These are phyloP conservation scores for Achroia grisella DNA, from an alignment of 1,140 invertebrate species.

Conservation along the genomic window DNA sequence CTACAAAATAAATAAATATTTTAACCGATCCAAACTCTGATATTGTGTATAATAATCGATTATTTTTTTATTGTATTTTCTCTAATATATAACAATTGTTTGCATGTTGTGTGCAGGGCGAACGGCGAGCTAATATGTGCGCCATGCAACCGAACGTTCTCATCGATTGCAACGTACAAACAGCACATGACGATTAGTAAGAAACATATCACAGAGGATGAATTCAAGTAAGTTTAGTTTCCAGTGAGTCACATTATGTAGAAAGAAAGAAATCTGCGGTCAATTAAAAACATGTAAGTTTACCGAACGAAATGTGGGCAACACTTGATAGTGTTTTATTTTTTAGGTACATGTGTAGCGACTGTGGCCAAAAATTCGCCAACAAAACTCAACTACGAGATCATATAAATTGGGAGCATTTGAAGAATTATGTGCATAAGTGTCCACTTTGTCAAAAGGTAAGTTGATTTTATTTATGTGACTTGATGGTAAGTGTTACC, in stretches of 20 bases:
- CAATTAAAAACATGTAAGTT: no score
- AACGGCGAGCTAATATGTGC: constrained; percentile 43
- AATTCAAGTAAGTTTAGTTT: constrained; percentile 57
- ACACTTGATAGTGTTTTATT: not conserved
- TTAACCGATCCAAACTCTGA: no score
- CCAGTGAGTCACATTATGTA: no score
- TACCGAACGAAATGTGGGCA: no score
- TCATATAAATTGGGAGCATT: constrained; percentile 56
- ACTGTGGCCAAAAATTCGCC: constrained; percentile 43
- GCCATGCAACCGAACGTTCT: constrained; percentile 50
- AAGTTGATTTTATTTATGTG: no score
- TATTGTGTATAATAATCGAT: no score
- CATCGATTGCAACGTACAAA: constrained; percentile 51
- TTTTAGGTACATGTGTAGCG: constrained; percentile 52
- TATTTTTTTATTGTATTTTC: no score
- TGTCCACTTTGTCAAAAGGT: constrained; percentile 58
- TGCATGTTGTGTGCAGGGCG: constrained; percentile 25
- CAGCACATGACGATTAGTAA: constrained; percentile 55
- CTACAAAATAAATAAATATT: no score
- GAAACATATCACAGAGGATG: constrained; percentile 40
- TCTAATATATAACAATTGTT: no score
- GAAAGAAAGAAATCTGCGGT: no score
- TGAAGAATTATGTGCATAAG: constrained; percentile 36
- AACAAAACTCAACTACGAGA: constrained; percentile 41
- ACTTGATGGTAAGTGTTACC: no score